A percentile compares a stretch with the other conserved stretches of the same genome.
These are phyloP conservation scores for Lysiphlebus fabarum DNA, from an alignment of 1,140 invertebrate genomes.

Conservation along the genomic window DNA sequence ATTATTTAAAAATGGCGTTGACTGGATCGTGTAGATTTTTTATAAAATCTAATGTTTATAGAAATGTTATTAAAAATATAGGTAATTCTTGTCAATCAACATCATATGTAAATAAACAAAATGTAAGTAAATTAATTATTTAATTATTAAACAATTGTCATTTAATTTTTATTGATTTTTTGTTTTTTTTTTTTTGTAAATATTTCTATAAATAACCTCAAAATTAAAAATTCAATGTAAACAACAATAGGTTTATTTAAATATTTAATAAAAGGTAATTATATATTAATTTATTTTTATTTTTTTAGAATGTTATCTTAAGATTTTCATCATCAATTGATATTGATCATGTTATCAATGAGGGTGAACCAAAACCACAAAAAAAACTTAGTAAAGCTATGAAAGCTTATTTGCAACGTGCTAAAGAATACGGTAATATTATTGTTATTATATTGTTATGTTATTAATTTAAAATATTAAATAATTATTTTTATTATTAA, in stretches of 20 bases:
- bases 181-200: not conserved
- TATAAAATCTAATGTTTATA: constrained; percentile 23
- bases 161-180: not conserved
- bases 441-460: not conserved
- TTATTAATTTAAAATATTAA: constrained; percentile 7
- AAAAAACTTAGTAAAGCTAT: constrained; percentile 79
- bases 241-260: not conserved
- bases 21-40: constrained; percentile 20
- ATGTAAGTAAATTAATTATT: constrained; percentile 23
- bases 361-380: not conserved
- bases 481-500: constrained; percentile 9
- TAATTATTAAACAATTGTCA: not conserved
- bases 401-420: constrained; percentile 80
- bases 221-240: not conserved
- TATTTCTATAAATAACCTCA: not conserved
- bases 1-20: constrained; percentile 19
- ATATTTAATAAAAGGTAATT: too few species aligned
- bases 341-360: not conserved
- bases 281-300: not conserved
- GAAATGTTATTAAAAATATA: constrained; percentile 26
- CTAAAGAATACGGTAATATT: constrained; percentile 67
- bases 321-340: not conserved
- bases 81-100: constrained; percentile 18
- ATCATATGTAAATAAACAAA: constrained; percentile 2
- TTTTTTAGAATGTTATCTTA: not conserved